Conservation (phyloP, 2,113 vertebrate species). For the Canis aureus region DNA sequence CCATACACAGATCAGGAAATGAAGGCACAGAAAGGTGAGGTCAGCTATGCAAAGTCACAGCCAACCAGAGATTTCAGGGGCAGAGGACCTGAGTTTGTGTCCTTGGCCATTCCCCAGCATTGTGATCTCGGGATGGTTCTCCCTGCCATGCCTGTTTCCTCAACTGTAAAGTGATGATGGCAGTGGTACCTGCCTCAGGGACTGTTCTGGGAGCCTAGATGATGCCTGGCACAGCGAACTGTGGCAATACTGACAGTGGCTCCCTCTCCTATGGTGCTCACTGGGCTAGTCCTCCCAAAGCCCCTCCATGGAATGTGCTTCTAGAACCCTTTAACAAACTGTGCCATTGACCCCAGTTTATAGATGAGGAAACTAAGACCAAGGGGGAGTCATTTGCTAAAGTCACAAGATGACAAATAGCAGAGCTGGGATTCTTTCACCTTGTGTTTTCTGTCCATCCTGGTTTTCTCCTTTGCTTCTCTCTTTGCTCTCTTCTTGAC, state of each 20-base stretch:
- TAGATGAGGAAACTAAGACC: background rate
- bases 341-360: fast-evolving
- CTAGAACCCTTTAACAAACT: background rate
- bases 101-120: fast-evolving
- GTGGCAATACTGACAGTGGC: fast-evolving
- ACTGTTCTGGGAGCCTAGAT: fast-evolving
- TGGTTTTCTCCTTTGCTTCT: background rate
- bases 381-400: background rate
- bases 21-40: background rate
- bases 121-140: background rate
- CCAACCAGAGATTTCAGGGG: background rate
- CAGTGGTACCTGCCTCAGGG: fast-evolving
- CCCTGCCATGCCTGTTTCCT: background rate
- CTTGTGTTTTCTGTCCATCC: background rate
- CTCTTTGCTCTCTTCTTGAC: background rate
- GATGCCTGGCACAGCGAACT: background rate
- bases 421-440: background rate
- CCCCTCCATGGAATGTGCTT: fast-evolving
- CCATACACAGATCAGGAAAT: background rate
- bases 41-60: background rate
- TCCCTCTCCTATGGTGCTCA: fast-evolving
- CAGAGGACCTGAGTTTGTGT: background rate
- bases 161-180: background rate
- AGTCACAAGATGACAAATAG: background rate
- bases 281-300: fast-evolving